Base-by-base conservation (phyloP, 2,113 vertebrate genomes). In the Hippocampus mohnikei region DNA sequence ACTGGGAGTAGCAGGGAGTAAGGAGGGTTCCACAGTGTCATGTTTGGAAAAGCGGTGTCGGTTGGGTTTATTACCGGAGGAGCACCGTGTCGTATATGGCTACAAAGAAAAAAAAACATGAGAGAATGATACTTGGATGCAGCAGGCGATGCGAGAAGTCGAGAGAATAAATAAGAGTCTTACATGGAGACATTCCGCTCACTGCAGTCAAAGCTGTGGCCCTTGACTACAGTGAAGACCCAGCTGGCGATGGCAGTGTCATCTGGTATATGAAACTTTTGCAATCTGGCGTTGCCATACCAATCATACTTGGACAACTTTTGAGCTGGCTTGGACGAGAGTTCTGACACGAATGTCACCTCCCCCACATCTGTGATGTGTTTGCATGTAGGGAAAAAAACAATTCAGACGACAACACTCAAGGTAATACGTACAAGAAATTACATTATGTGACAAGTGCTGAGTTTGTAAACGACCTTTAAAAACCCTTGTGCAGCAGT, bases 51-150 rank as follows among this genome's bases (percentile, higher is more conserved):
- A 69, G 44, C 83, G 1, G 90, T 90, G 16, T 84, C 83, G 79
- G 93, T 79, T 0, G 95, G 97, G 80, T 98, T 96, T 72, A 98
- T 94, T 2, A 99, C 94, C 0, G 97, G 97, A 63, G 97, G 97
- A 21, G 95, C 95, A 0, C 96, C 95, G 0, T 93, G 90, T 42
- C 94, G 93, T 52, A 98, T 91, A 78, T 98, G 91, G 75, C 97
- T 99, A 75, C 0, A 13, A 80, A 44, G 70, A 27, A 64, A 1
- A 69, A 18, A 62, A 16, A 59, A 25, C 7, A 6, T 10, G 65
- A 33, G 46, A 37, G 10, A 67, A 13, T 10, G 18, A 21, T 33
- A 48, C 3, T 3, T 48, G 46, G 15, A 20, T 13, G 23, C 41
- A 61, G 7, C n/a, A 56, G 12, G 18, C 1, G 11, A 23, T 16